Conservation (phyloP, 2,797 vertebrate genomes). For the Sebastes minor region DNA sequence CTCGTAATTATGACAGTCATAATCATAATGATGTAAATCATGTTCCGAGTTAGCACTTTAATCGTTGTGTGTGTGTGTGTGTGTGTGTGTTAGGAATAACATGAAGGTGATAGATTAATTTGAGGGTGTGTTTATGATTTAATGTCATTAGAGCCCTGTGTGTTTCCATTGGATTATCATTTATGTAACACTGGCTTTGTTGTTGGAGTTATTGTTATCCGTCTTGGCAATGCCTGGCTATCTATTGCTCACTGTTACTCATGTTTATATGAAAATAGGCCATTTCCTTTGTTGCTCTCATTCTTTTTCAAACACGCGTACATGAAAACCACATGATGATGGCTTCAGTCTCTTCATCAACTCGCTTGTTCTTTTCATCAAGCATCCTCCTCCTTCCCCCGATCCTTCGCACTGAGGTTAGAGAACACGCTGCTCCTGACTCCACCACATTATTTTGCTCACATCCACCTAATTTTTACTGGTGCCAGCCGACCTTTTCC, state of each 20-base stretch:
- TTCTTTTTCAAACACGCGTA: neutral
- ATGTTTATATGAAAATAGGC: neutral
- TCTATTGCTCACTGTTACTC: slow-evolving; percentile 12
- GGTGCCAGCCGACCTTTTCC: slow-evolving; percentile 72
- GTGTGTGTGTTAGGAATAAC: slow-evolving; percentile 52
- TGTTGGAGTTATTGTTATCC: slow-evolving; percentile 60
- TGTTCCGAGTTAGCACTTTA: slow-evolving; percentile 77
- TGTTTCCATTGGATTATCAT: slow-evolving; percentile 60
- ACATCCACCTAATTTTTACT: slow-evolving; percentile 55
- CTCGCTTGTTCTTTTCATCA: slow-evolving; percentile 19
- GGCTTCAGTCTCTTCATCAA: slow-evolving; percentile 22
- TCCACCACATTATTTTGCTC: slow-evolving; percentile 50
- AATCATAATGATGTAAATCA: slow-evolving; percentile 82
- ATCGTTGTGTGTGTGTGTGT: slow-evolving; percentile 29
- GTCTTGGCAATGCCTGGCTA: slow-evolving; percentile 17
- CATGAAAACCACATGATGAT: neutral
- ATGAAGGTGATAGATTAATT: slow-evolving; percentile 72
- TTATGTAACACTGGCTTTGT: slow-evolving; percentile 54
- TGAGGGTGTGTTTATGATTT: slow-evolving; percentile 72
- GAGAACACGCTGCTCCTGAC: slow-evolving; percentile 43
- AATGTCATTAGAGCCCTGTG: slow-evolving; percentile 68
- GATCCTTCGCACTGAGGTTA: slow-evolving; percentile 3
- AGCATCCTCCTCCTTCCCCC: neutral
- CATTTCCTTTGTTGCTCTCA: neutral
- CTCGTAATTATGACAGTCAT: slow-evolving; percentile 79